Percentiles rank a stretch among this genome's conserved stretches.
Evolutionary conservation across 2,888 invertebrate genomes (phyloP).

Genomic region (Actias luna): DNA sequence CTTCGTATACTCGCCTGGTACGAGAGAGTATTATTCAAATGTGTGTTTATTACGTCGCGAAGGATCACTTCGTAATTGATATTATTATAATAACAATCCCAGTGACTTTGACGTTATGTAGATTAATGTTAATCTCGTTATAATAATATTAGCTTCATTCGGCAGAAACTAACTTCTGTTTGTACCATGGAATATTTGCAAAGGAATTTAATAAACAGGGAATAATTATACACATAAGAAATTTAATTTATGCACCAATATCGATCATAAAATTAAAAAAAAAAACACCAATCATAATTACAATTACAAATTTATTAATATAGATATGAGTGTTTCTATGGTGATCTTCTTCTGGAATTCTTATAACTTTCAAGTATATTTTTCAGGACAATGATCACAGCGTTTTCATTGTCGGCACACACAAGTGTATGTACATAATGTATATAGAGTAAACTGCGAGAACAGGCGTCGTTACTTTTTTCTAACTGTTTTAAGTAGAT

Average conservation of each 20-base stretch:
- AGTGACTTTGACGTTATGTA: constrained; percentile 22
- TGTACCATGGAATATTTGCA: not conserved
- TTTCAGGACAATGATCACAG: not conserved
- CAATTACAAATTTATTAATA: too few relatives aligned
- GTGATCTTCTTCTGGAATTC: too few relatives aligned
- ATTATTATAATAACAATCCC: constrained; percentile 32
- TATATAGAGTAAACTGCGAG: constrained; percentile 1
- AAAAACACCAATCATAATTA: too few relatives aligned
- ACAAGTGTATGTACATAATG: not conserved
- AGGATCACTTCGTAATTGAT: constrained; percentile 43
- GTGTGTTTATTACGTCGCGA: constrained; percentile 28
- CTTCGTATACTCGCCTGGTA: constrained; percentile 38
- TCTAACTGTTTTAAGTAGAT: constrained; percentile 35
- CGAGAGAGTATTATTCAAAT: constrained; percentile 46
- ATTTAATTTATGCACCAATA: too few relatives aligned
- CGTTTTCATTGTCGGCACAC: not conserved
- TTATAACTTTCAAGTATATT: too few relatives aligned
- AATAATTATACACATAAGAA: not conserved
- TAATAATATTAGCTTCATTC: constrained; percentile 21
- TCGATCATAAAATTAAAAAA: too few relatives aligned
- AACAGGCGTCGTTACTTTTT: constrained; percentile 26
- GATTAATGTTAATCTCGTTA: constrained; percentile 24
- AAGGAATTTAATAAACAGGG: not conserved
- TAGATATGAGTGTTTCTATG: too few relatives aligned
- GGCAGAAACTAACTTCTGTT: constrained; percentile 4